A percentile compares a stretch with the other conserved stretches of the same genome.
Conservation (phyloP, 2,797 vertebrate species). For the Crenichthys baileyi region DNA sequence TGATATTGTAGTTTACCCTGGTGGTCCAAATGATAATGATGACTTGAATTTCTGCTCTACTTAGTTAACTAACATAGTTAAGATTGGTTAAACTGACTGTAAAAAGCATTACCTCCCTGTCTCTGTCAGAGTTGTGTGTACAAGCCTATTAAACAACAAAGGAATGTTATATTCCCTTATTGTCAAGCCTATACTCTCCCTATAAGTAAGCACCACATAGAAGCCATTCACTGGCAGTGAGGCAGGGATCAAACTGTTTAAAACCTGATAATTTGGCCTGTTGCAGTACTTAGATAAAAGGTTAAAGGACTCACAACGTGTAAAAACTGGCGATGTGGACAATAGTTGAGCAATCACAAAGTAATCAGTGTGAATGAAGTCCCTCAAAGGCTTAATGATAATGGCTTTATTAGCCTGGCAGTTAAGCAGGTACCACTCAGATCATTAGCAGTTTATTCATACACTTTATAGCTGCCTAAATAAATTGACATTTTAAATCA, state of each 20-base stretch:
- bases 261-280: slow-evolving; percentile 7
- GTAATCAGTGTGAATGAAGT: slow-evolving; percentile 23
- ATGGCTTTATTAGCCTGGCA: slow-evolving; percentile 30
- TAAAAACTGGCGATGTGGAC: background rate
- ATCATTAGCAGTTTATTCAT: slow-evolving; percentile 37
- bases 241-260: background rate
- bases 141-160: background rate
- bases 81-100: background rate
- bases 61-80: background rate
- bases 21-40: background rate
- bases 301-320: background rate
- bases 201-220: background rate
- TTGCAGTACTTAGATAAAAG: background rate
- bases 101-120: background rate
- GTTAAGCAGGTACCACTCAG: slow-evolving; percentile 35
- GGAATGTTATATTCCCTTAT: background rate
- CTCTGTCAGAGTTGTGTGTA: background rate
- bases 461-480: slow-evolving; percentile 14
- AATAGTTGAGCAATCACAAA: slow-evolving; percentile 11
- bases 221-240: background rate
- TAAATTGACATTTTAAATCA: slow-evolving; percentile 42
- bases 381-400: slow-evolving; percentile 13
- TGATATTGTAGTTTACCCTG: background rate
- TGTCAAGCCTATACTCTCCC: too few relatives aligned
- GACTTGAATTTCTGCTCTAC: background rate